Base-by-base conservation (phyloP, 1,140 invertebrate genomes). In the Drosophila serrata region DNA sequence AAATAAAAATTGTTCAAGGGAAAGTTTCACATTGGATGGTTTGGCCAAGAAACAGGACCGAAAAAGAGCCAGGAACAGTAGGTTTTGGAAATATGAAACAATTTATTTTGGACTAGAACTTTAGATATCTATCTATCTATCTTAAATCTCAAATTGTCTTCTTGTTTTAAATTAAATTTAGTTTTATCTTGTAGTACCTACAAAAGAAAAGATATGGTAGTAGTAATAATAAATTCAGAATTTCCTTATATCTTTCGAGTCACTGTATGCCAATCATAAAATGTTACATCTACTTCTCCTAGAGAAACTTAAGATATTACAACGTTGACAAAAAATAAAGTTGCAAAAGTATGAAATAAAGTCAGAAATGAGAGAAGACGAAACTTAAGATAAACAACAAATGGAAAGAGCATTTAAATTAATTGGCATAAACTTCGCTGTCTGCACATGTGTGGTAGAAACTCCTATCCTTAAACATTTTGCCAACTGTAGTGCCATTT, bases 351-450 rank as follows among this genome's bases (percentile, higher is more conserved):
- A 49, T 1, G 27, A 49, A 49, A 68, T 31, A 22, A 46, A 58
- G 33, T 24, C 33, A 37, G 33, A 24, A 17, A 67, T 53, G 31
- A 11, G 19, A 39, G 29, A 17, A 17, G 37, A 63, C 53, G n/a
- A 69, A 81, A 85, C 81, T 85, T 74, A 69, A 74, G 73, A 73
- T 64, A 85, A 78, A 81, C 67, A 72, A 60, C 51, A 78, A 77
- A 74, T 80, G 55, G 59, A 64, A 72, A 53, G 40, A 69, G 69
- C 80, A 82, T 69, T 79, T 62, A 77, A 85, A 85, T 85, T 85
- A 85, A 85, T 85, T 85, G 77, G 62, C 56, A 49, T 65, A 60
- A 53, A 46, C 60, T 62, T 62, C 27, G 35, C 73, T 60, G 46
- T 45, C 57, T 46, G 37, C 70, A 74, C 56, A 77, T 76, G 53